Conservation (phyloP, 1,140 invertebrate species). For the Camponotus floridanus region DNA sequence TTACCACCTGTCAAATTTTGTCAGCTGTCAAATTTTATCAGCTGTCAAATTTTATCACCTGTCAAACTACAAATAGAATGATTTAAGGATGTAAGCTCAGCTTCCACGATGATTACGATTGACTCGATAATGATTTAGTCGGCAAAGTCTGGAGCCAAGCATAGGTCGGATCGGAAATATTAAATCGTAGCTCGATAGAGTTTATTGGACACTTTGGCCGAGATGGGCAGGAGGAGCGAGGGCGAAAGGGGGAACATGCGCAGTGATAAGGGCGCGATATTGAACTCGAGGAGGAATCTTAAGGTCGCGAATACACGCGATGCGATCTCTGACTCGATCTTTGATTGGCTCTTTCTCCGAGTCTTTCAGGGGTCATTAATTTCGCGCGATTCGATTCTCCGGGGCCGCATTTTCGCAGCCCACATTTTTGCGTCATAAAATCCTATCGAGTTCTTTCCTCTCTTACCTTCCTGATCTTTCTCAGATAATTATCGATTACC, state of each 20-base stretch:
- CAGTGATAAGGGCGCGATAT: slow-evolving; percentile 52
- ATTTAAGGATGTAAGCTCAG: not conserved
- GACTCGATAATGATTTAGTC: slow-evolving; percentile 50
- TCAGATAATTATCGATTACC: slow-evolving; percentile 48
- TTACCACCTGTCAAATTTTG: not conserved
- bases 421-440: slow-evolving; percentile 16
- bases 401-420: not conserved
- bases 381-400: slow-evolving; percentile 47
- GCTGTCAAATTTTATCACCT: not conserved
- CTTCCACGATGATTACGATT: slow-evolving; percentile 9
- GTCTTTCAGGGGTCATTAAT: slow-evolving; percentile 68
- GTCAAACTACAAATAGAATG: not conserved
- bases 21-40: too few species aligned
- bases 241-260: not conserved
- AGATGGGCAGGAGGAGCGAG: not conserved
- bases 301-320: not conserved
- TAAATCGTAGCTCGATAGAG: slow-evolving; percentile 41
- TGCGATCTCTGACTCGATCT: slow-evolving; percentile 11
- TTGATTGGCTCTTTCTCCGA: not conserved
- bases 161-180: slow-evolving; percentile 14
- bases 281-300: slow-evolving; percentile 32
- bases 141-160: slow-evolving; percentile 6
- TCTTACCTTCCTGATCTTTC: not conserved
- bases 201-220: slow-evolving; percentile 48
- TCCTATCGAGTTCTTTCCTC: not conserved